These are phyloP conservation scores for Myxocyprinus asiaticus DNA, from an alignment of 2,113 vertebrate genomes.

Conservation along the genomic window DNA sequence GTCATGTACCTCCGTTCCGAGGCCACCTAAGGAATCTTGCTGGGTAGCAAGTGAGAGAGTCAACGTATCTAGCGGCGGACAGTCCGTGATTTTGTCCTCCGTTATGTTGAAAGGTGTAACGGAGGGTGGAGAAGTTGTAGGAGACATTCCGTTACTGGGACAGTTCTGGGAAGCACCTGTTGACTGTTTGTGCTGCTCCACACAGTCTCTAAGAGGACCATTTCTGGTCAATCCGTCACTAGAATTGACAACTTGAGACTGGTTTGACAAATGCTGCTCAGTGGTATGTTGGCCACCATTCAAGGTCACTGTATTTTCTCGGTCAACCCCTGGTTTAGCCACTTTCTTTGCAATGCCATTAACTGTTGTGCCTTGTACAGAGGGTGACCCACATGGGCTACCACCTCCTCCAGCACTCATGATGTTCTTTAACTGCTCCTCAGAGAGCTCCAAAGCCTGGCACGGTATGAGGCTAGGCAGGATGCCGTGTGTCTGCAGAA, in stretches of 20 bases:
- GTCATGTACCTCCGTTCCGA: slow-evolving; percentile 77
- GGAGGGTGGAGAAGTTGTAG: neutral
- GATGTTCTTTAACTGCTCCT: slow-evolving; percentile 82
- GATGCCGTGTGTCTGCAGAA: slow-evolving; percentile 81
- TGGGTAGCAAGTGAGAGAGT: slow-evolving; percentile 48
- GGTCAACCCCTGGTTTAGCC: slow-evolving; percentile 73
- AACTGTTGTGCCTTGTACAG: slow-evolving; percentile 76
- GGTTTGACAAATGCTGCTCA: slow-evolving; percentile 26
- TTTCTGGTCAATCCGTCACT: slow-evolving; percentile 74
- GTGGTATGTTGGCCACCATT: slow-evolving; percentile 68
- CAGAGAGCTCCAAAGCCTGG: slow-evolving; percentile 81
- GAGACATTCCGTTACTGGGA: slow-evolving; percentile 10
- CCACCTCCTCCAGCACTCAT: slow-evolving; percentile 75
- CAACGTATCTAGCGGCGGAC: neutral
- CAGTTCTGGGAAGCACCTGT: slow-evolving; percentile 13
- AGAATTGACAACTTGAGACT: slow-evolving; percentile 58
- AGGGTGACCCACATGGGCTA: slow-evolving; percentile 59
- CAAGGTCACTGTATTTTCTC: slow-evolving; percentile 63
- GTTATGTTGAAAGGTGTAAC: slow-evolving; percentile 67
- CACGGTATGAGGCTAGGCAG: slow-evolving; percentile 79
- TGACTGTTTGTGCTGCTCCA: slow-evolving; percentile 60
- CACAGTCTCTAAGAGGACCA: slow-evolving; percentile 75
- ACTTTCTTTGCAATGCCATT: slow-evolving; percentile 87
- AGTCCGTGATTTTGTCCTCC: slow-evolving; percentile 17
- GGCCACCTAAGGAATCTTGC: slow-evolving; percentile 80